Evolutionary conservation across 1,140 invertebrate genomes (phyloP).

Genomic region (Pollicipes pollicipes): DNA sequence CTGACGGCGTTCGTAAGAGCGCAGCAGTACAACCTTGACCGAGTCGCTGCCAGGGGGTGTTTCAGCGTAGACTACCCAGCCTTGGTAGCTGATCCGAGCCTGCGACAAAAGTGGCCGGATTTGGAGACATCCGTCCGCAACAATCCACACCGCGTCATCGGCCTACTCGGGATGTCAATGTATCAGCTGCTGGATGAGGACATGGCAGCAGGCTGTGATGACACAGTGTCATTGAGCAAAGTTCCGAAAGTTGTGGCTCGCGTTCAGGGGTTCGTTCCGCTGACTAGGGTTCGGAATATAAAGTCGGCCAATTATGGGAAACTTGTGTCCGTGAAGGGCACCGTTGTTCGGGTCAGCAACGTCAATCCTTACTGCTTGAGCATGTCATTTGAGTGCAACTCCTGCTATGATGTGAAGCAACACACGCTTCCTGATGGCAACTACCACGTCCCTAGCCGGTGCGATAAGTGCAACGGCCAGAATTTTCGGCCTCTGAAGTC

Average conservation of each 20-base stretch:
- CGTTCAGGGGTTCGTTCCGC: background rate
- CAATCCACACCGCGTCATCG: background rate
- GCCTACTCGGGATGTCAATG: background rate
- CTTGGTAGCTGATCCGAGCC: background rate
- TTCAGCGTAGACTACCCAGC: background rate
- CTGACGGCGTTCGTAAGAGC: background rate
- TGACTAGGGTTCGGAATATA: background rate
- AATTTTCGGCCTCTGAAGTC: constrained; percentile 46
- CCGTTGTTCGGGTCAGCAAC: constrained; percentile 62
- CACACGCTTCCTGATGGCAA: constrained; percentile 41
- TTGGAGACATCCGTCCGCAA: background rate
- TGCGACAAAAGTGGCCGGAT: background rate
- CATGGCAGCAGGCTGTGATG: background rate
- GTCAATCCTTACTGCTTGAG: constrained; percentile 51
- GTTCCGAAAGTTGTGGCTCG: background rate
- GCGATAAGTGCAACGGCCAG: constrained; percentile 33
- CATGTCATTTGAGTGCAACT: constrained; percentile 56
- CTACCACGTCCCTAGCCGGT: constrained; percentile 37
- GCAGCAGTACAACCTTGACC: background rate
- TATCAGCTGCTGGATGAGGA: background rate
- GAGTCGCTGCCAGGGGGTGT: background rate
- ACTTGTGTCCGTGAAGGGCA: constrained; percentile 63
- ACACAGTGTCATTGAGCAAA: background rate
- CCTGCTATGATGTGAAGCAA: constrained; percentile 43
- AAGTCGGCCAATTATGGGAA: constrained; percentile 39